These are phyloP conservation scores for Lytechinus variegatus DNA, from an alignment of 35 echinoderm and acorn worm genomes.

Conservation along the genomic window DNA sequence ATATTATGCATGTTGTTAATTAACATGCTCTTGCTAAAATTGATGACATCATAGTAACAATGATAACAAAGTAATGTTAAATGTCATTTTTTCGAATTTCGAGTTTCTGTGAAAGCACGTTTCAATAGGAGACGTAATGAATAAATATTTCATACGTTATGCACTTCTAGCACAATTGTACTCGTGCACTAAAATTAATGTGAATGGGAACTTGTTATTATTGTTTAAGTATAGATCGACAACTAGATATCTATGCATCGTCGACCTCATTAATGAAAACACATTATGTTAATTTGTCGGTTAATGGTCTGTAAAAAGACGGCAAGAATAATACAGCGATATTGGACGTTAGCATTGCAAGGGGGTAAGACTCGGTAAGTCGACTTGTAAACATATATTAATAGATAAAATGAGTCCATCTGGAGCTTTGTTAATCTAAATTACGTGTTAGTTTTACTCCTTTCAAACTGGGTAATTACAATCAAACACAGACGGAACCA, in stretches of 20 bases:
- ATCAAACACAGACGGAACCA: background rate
- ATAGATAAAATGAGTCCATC: background rate
- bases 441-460: background rate
- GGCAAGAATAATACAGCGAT: background rate
- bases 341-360: background rate
- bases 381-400: background rate
- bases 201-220: background rate
- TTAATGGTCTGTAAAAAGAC: background rate
- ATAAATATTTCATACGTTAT: too few species aligned
- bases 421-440: background rate
- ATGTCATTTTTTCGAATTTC: too few species aligned
- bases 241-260: background rate
- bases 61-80: too few species aligned
- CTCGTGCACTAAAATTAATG: background rate
- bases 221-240: background rate
- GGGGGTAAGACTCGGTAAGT: background rate
- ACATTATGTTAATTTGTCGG: background rate
- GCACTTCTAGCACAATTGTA: background rate
- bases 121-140: too few species aligned
- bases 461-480: slow-evolving; percentile 5
- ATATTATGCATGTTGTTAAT: too few species aligned
- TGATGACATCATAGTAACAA: too few species aligned
- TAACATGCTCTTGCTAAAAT: too few species aligned
- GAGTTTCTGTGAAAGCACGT: too few species aligned
- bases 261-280: slow-evolving; percentile 1